Evolutionary conservation across 2,113 vertebrate species (phyloP).

Genomic region (Tetraodon nigroviridis): DNA sequence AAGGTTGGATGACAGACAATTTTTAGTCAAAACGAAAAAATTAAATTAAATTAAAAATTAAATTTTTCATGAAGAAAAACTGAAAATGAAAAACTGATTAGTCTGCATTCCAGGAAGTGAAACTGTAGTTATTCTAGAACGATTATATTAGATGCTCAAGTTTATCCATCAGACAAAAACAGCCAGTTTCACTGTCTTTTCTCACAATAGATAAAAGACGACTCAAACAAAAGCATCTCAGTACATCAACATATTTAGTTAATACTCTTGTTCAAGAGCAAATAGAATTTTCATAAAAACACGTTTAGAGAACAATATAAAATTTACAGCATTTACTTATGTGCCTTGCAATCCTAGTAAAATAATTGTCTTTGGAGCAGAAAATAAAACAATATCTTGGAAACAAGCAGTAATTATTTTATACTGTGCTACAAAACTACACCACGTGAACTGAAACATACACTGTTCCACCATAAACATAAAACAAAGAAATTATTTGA

Average conservation of each 20-base stretch:
- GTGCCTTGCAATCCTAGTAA: not conserved
- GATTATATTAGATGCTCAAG: no score
- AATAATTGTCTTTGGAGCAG: not conserved
- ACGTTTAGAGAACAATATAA: constrained; percentile 45
- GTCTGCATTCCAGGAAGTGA: no score
- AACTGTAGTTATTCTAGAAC: no score
- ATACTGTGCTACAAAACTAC: constrained; percentile 36
- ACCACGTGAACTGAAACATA: constrained; percentile 22
- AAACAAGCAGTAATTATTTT: constrained; percentile 23
- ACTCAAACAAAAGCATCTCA: not conserved
- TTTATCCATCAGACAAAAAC: not conserved
- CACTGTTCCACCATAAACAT: constrained; percentile 48
- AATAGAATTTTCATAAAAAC: constrained; percentile 20
- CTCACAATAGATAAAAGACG: not conserved
- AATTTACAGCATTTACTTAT: constrained; percentile 4
- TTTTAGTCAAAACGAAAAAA: no score
- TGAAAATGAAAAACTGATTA: not conserved
- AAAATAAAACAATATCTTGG: not conserved
- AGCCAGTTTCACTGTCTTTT: not conserved
- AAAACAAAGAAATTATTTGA: constrained; percentile 52
- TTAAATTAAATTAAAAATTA: no score
- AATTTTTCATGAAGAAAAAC: not conserved
- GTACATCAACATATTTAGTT: constrained; percentile 6
- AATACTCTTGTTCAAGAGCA: constrained; percentile 20
- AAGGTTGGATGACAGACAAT: no score